Conservation (phyloP, 2,888 invertebrate genomes). For the Busseola fusca region DNA sequence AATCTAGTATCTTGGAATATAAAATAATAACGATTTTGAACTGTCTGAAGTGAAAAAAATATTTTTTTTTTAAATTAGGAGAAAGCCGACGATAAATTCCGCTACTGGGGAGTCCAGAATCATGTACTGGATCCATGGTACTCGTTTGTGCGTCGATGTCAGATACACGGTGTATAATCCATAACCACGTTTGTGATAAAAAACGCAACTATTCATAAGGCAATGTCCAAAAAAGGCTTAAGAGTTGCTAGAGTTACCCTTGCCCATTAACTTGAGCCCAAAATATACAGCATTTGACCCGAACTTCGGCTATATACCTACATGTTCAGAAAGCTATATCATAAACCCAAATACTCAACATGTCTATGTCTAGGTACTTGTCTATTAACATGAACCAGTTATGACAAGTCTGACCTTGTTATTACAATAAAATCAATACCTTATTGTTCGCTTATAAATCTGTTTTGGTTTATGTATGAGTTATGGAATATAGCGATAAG, state of each 20-base stretch:
- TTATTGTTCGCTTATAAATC: slow-evolving; percentile 30
- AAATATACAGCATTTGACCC: slow-evolving; percentile 2
- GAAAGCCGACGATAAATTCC: too few relatives aligned
- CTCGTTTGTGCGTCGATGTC: too few relatives aligned
- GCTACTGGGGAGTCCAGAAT: too few relatives aligned
- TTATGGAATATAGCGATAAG: neutral
- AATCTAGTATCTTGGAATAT: too few relatives aligned
- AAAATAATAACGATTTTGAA: too few relatives aligned
- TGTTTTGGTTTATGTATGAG: neutral
- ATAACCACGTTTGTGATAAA: neutral
- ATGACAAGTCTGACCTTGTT: slow-evolving; percentile 51
- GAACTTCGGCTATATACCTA: slow-evolving; percentile 27
- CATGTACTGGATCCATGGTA: too few relatives aligned
- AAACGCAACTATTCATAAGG: neutral
- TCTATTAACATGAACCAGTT: slow-evolving; percentile 40
- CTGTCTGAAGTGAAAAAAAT: too few relatives aligned
- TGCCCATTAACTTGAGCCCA: slow-evolving; percentile 6
- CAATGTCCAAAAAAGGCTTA: neutral
- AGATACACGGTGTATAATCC: too few relatives aligned
- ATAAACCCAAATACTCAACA: slow-evolving; percentile 29
- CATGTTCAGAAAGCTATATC: slow-evolving; percentile 26
- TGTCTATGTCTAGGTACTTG: slow-evolving; percentile 33
- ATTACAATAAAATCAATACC: slow-evolving; percentile 56
- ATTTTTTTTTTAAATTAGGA: too few relatives aligned
- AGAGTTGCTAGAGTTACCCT: neutral